These are phyloP conservation scores for Capitella teleta DNA, from an alignment of 1,140 invertebrate species.

Conservation along the genomic window DNA sequence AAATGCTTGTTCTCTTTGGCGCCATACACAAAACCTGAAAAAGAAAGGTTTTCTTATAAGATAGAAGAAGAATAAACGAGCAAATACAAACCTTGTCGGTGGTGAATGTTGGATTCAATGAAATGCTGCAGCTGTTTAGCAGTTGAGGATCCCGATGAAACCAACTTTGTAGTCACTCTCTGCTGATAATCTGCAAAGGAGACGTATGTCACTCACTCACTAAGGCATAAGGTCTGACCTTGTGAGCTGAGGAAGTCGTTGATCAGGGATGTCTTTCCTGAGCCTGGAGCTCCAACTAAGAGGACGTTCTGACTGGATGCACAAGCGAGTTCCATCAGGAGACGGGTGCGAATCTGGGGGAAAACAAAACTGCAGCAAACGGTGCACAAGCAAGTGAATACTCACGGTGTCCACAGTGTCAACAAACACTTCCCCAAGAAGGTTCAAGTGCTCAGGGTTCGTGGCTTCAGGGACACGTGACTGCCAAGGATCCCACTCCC, in stretches of 20 bases:
- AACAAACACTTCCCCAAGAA: slow-evolving; percentile 38
- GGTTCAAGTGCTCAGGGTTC: slow-evolving; percentile 32
- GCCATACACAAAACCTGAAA: slow-evolving; percentile 39
- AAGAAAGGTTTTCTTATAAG: not conserved
- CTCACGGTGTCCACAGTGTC: slow-evolving; percentile 39
- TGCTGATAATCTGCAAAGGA: slow-evolving; percentile 23
- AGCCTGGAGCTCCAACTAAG: slow-evolving; percentile 41
- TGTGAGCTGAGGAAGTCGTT: slow-evolving; percentile 33
- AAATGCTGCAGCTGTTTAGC: slow-evolving; percentile 37
- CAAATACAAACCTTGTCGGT: slow-evolving; percentile 32
- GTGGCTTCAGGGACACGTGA: slow-evolving; percentile 35
- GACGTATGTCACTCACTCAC: not conserved
- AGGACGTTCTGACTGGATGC: slow-evolving; percentile 37
- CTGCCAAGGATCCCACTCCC: slow-evolving; percentile 43
- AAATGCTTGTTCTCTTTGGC: slow-evolving; percentile 39
- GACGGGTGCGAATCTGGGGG: slow-evolving; percentile 30
- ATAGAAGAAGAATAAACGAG: not conserved
- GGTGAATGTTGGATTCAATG: slow-evolving; percentile 38
- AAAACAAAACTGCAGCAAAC: too few relatives aligned
- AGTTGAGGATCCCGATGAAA: slow-evolving; percentile 37
- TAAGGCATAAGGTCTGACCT: slow-evolving; percentile 18
- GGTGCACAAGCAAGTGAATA: slow-evolving; percentile 4
- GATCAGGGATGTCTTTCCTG: slow-evolving; percentile 40
- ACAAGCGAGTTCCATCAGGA: slow-evolving; percentile 38
- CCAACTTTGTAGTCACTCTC: slow-evolving; percentile 30